These are phyloP conservation scores for Sebastes trivittatus DNA, from an alignment of 2,797 vertebrate genomes.

Conservation along the genomic window DNA sequence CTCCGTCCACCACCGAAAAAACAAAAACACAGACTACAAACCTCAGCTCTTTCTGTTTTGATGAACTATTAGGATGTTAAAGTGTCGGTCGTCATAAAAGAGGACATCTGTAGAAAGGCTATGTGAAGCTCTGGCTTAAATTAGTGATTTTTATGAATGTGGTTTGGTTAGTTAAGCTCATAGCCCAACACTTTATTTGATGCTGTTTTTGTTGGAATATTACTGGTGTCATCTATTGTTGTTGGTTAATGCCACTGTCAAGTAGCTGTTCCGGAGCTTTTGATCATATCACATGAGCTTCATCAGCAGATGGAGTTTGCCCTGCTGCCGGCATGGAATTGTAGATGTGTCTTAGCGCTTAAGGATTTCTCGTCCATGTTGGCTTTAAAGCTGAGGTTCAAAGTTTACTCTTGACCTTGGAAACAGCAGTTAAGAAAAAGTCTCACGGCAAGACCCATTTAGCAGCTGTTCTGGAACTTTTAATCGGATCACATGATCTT, in stretches of 20 bases:
- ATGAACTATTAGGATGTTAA: not conserved
- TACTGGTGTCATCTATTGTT: not conserved
- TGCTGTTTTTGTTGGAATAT: not conserved
- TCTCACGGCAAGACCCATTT: not conserved
- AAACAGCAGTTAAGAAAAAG: not conserved
- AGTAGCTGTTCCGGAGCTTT: not conserved
- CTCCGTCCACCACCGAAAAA: slow-evolving; percentile 56
- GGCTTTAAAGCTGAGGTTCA: not conserved
- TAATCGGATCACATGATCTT: not conserved
- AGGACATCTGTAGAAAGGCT: not conserved
- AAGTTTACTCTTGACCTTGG: not conserved
- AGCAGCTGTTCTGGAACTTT: not conserved
- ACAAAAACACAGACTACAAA: slow-evolving; percentile 31
- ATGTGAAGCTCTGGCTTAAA: not conserved
- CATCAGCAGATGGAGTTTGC: not conserved
- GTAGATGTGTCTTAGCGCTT: not conserved
- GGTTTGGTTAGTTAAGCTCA: not conserved
- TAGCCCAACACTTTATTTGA: not conserved
- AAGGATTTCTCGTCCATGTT: not conserved
- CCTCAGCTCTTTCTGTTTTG: not conserved
- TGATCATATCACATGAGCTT: not conserved
- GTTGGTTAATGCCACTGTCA: not conserved
- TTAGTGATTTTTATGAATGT: not conserved
- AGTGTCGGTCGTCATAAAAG: not conserved
- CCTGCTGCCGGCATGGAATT: not conserved